A percentile compares a stretch with the other conserved stretches of the same genome.
Evolutionary conservation across 2,888 invertebrate genomes (phyloP).

Genomic region (Erebia epiphron): DNA sequence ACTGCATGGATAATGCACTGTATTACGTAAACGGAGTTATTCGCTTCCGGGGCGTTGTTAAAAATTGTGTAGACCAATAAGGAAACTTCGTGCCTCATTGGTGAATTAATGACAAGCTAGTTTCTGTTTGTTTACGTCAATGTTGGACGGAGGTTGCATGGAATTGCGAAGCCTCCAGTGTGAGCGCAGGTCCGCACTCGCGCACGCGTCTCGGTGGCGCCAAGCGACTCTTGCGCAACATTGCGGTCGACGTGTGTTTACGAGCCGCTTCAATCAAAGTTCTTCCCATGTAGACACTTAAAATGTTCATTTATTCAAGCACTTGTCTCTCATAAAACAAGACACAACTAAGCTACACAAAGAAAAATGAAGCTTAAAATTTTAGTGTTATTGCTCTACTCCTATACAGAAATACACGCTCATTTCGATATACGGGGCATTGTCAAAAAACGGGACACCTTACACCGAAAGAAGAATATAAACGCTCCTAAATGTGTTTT

Average conservation of each 20-base stretch:
- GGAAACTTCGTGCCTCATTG: slow-evolving; percentile 36
- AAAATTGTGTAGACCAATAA: slow-evolving; percentile 35
- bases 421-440: slow-evolving; percentile 66
- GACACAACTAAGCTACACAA: slow-evolving; percentile 40
- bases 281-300: slow-evolving; percentile 53
- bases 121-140: slow-evolving; percentile 77
- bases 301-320: slow-evolving; percentile 61
- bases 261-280: slow-evolving; percentile 61
- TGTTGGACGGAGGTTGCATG: slow-evolving; percentile 70
- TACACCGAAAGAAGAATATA: slow-evolving; percentile 73
- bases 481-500: slow-evolving; percentile 77
- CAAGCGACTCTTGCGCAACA: slow-evolving; percentile 72
- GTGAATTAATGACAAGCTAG: slow-evolving; percentile 57
- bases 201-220: slow-evolving; percentile 81
- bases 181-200: slow-evolving; percentile 77
- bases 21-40: slow-evolving; percentile 23
- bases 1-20: slow-evolving; percentile 9
- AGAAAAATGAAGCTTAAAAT: slow-evolving; percentile 70
- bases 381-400: slow-evolving; percentile 68
- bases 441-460: slow-evolving; percentile 70
- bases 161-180: slow-evolving; percentile 81
- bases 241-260: slow-evolving; percentile 61
- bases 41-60: slow-evolving; percentile 32
- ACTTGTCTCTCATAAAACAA: slow-evolving; percentile 51
- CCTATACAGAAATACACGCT: slow-evolving; percentile 64